Base-by-base conservation (phyloP, 2,888 invertebrate genomes). In the Oscheius myriophilus region DNA sequence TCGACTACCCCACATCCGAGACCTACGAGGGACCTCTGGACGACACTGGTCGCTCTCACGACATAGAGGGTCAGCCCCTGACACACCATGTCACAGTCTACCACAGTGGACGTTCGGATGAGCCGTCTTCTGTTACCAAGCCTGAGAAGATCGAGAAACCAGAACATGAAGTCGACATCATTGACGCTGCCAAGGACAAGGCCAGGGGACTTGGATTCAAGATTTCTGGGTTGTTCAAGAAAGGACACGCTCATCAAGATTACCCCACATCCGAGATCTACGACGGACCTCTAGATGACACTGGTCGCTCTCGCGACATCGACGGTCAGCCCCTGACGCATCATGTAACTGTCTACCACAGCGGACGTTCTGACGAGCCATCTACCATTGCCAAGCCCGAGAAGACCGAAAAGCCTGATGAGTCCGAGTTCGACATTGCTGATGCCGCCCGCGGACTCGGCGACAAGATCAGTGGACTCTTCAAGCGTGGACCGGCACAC, bases 401-500 rank as follows among this genome's bases (percentile, higher is more conserved):
- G 46, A 57, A 61, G 51, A 33, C 33, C 33, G 33, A 33, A 9
- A n/a, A n/a, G n/a, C n/a, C n/a, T n/a, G 4, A 3, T 9, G 33
- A 33, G 9, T 9, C 3, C 9, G 33, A 33, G 9, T 3, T 33
- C 16, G 65, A 65, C 53, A 43, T 26, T 18, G 23, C 25, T 55
- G 55, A 41, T 23, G 33, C 43, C n/a, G 43, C 54, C 23, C 39
- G 39, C 16, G 39, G n/a, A 23, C 26, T 53, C 42, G 53, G 77
- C 54, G 72, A 26, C 42, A 72, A 75, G 68, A 59, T 75, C 53
- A 66, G 72, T 52, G 74, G 76, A 59, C 59, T 76, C 25, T 76
- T 76, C 73, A 76, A 75, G 58, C 69, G 69, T 42, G 66, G 71
- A 25, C 57, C 71, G 21, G 70, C 79, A 42, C 72, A 77, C 42